A percentile compares a stretch with the other conserved stretches of the same genome.
Evolutionary conservation across 2,797 vertebrate species (phyloP).

Genomic region (Valencia hispanica): DNA sequence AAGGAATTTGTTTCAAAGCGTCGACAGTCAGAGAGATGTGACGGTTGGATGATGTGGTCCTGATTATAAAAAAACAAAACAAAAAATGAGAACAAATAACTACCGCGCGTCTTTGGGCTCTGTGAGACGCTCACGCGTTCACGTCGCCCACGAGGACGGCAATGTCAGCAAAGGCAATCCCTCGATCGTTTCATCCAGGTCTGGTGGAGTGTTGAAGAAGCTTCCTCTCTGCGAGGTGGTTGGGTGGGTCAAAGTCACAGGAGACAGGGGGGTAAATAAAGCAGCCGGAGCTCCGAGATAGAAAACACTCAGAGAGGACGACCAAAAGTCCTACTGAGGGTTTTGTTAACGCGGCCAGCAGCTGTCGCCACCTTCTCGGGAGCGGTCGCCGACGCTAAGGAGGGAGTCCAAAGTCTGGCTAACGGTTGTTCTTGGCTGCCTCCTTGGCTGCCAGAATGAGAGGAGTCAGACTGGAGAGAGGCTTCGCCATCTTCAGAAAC

Average conservation of each 20-base stretch:
- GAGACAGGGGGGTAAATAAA: slow-evolving; percentile 19
- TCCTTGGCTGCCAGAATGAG: slow-evolving; percentile 95
- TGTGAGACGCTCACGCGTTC: slow-evolving; percentile 17
- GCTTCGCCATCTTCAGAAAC: slow-evolving; percentile 96
- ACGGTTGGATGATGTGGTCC: slow-evolving; percentile 38
- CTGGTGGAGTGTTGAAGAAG: slow-evolving; percentile 29
- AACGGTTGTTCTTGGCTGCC: slow-evolving; percentile 93
- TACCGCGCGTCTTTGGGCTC: slow-evolving; percentile 62
- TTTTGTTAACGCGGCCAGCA: slow-evolving; percentile 13
- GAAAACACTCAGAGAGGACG: slow-evolving; percentile 11
- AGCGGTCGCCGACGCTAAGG: background rate
- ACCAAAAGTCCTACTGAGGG: slow-evolving; percentile 1
- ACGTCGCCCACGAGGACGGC: background rate
- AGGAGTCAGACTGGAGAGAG: slow-evolving; percentile 94
- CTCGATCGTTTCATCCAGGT: slow-evolving; percentile 34
- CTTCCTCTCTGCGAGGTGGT: slow-evolving; percentile 16
- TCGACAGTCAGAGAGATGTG: slow-evolving; percentile 18
- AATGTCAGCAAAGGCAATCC: slow-evolving; percentile 38
- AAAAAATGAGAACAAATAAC: background rate
- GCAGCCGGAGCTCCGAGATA: slow-evolving; percentile 2
- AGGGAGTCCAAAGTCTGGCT: slow-evolving; percentile 45
- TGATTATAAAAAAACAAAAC: slow-evolving; percentile 12
- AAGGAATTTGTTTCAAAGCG: background rate
- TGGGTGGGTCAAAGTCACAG: slow-evolving; percentile 17
- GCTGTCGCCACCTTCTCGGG: slow-evolving; percentile 13